Base-by-base conservation (phyloP, 1,140 invertebrate species). In the Drosophila pandora region DNA sequence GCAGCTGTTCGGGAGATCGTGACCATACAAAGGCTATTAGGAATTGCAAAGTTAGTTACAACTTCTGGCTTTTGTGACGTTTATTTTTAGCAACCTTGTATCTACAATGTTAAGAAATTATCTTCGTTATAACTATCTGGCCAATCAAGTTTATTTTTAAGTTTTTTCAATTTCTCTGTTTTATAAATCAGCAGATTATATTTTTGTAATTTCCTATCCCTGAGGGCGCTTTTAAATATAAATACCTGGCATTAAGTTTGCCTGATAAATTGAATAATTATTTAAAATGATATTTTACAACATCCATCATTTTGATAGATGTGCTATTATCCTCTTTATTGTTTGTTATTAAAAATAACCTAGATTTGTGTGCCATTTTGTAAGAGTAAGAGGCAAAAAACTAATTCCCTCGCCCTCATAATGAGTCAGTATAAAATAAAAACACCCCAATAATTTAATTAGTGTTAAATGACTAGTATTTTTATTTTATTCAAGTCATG, bases 21-120 rank as follows among this genome's bases (percentile, higher is more conserved):
- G 72, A 58, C 61, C 70, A 22, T 9, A 75, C 54, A 74, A 55
- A 67, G 48, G 54, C 53, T 57, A n/a, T 57, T 41, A 2, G 23
- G 55, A 73, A 41, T 37, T 23, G 9, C 28, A 61, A 21, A 54
- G 37, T 54, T 22, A 28, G 41, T 49, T 53, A 6, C 28, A 43
- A 17, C 13, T 45, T 45, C 17, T 48, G 39, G 13, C 7, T 1
- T 43, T 25, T 28, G 25, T 28, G 17, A 17, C 17, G 17, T 17
- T 17, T 1, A 17, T 28, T 28, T 28, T 25, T 6, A 28, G 32
- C 13, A 50, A 6, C 13, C 7, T 21, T 47, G 17, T 17, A 41
- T 43, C 6, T 52, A 9, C 17, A 43, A 37, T 17, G 2, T 43
- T 21, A 2, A 13, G 12, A 13, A 21, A 13, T 13, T 43, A 3